Base-by-base conservation (phyloP, 2,113 vertebrate genomes). In the Sitta europaea region DNA sequence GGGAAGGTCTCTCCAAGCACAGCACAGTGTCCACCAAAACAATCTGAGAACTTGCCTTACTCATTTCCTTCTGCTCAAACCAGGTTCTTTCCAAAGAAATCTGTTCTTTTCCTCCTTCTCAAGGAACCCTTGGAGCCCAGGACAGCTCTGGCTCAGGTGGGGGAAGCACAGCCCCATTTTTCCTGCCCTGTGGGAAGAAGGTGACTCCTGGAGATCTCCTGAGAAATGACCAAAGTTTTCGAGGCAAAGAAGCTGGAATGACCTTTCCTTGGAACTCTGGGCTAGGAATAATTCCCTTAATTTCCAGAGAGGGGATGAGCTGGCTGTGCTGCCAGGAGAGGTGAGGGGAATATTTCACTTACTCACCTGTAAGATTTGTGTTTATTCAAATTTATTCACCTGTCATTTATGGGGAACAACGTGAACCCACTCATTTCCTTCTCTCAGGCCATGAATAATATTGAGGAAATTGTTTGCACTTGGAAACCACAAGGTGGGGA, bases 381-480 rank as follows among this genome's bases (percentile, higher is more conserved):
- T 86, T 96, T 92, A 68, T 92, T 92, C 65, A 63, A 47, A 27
- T 86, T 96, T 92, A 68, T 92, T 92, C 61, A 63, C 47, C 71
- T 81, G 66, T 57, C 89, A 66, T 89, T 87, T 85, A 74, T 42
- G 68, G 65, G 88, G 20, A 63, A 38, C 63, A 85, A 66, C 8
- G 25, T 54, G 66, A 88, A 36, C 24, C 35, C 74, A 53, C 67
- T 31, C 2, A 11, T 54, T 85, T 62, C 50, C 79, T 89, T 47
- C 42, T 25, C 28, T 76, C 73, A 53, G 40, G 70, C 86, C 72
- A 40, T 86, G 80, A 86, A 84, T 86, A 62, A 92, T 74, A 91
- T 57, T 96, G 81, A 95, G 87, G 72, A 58, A 75, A 57, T 54
- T 79, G 92, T 95, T 95, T 93, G 90, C 87, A 65, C 59, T 89